Evolutionary conservation across 2,888 invertebrate species (phyloP).

Genomic region (Melieria picta): DNA sequence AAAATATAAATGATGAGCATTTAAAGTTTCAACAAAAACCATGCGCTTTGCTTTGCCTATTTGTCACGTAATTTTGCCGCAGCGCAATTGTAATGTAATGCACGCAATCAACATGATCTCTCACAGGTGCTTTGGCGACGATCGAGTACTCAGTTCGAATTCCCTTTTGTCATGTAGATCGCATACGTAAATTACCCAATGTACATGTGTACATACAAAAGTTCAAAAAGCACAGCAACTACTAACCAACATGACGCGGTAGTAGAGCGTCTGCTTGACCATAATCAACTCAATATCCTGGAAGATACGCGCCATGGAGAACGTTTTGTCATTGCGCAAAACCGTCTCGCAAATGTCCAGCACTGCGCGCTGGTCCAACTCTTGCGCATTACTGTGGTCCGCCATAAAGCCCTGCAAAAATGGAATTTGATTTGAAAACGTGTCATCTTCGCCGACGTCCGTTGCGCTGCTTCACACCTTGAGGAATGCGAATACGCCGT

Average conservation of each 20-base stretch:
- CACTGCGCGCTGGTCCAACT: constrained; percentile 69
- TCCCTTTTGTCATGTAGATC: too few relatives aligned
- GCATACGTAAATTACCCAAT: background rate
- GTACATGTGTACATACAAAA: background rate
- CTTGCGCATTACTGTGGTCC: constrained; percentile 54
- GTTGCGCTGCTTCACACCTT: constrained; percentile 66
- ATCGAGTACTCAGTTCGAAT: too few relatives aligned
- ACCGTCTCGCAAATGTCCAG: constrained; percentile 75
- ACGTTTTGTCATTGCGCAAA: constrained; percentile 70
- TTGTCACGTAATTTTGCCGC: too few relatives aligned
- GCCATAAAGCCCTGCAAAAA: constrained; percentile 46
- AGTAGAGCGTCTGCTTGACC: constrained; percentile 74
- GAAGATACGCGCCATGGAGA: constrained; percentile 70
- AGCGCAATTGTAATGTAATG: too few relatives aligned
- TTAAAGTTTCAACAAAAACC: too few relatives aligned
- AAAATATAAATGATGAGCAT: too few relatives aligned
- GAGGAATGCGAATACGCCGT: constrained; percentile 76
- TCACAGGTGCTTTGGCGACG: too few relatives aligned
- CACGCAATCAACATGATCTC: too few relatives aligned
- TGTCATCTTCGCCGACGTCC: background rate
- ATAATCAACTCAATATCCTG: constrained; percentile 72
- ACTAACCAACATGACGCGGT: constrained; percentile 74
- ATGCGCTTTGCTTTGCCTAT: too few relatives aligned
- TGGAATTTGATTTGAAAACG: background rate
- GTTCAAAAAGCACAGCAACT: background rate